These are phyloP conservation scores for Leptopilina myrica DNA, from an alignment of 2,888 invertebrate genomes.

Conservation along the genomic window DNA sequence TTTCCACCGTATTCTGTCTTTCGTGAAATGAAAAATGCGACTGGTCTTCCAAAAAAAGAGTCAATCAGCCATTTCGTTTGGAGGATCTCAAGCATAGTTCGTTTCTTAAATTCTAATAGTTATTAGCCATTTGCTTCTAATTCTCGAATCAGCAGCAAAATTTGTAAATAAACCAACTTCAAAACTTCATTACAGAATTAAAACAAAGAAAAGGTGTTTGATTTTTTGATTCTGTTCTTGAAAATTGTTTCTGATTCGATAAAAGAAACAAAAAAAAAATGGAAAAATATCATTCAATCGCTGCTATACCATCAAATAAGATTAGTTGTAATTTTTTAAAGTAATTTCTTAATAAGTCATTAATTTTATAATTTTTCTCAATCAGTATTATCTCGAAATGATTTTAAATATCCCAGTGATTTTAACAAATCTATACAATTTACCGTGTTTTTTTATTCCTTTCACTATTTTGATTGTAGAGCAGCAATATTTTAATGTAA, in stretches of 20 bases:
- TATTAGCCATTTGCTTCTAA: conserved; percentile 20
- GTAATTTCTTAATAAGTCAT: not conserved
- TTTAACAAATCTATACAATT: too few species aligned
- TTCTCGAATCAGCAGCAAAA: conserved; percentile 19
- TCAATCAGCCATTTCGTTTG: conserved; percentile 46
- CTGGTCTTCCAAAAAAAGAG: conserved; percentile 46
- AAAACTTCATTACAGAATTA: conserved; percentile 13
- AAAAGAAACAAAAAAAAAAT: not conserved
- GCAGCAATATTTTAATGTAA: not conserved
- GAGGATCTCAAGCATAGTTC: conserved; percentile 27
- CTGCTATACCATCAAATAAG: conserved; percentile 30
- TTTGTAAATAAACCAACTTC: not conserved
- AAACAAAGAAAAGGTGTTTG: not conserved
- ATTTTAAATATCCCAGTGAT: not conserved
- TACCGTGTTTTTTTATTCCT: not conserved
- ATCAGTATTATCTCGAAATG: conserved; percentile 15
- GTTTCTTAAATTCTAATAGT: conserved; percentile 16
- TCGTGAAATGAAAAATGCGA: conserved; percentile 27
- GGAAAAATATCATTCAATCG: conserved; percentile 1
- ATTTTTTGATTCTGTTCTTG: not conserved
- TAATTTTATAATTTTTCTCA: not conserved
- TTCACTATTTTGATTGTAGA: conserved; percentile 28
- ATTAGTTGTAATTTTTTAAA: conserved; percentile 8
- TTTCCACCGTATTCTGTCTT: conserved; percentile 23
- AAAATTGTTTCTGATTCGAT: conserved; percentile 23